Evolutionary conservation across 30 jellyfish, hydroid and myxozoan genomes (phyloP).

Genomic region (Catostylus mosaicus): DNA sequence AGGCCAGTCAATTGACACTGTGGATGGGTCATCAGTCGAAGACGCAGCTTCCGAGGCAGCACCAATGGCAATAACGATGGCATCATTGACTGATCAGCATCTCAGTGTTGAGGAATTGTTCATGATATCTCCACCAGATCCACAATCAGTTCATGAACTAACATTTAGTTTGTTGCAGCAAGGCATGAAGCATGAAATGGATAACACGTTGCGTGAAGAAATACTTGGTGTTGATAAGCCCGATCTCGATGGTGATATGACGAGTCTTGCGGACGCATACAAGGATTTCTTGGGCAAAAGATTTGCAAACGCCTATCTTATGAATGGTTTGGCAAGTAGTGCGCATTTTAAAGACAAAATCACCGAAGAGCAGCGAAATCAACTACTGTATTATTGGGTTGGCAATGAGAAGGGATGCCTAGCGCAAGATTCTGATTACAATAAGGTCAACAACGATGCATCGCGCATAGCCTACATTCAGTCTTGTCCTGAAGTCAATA

Average conservation of each 20-base stretch:
- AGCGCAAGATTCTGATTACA: slow-evolving; percentile 33
- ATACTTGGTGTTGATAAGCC: slow-evolving; percentile 56
- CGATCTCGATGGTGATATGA: slow-evolving; percentile 45
- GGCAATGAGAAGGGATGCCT: slow-evolving; percentile 51
- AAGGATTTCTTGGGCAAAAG: slow-evolving; percentile 26
- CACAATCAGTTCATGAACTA: slow-evolving; percentile 39
- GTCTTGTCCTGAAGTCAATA: slow-evolving; percentile 42
- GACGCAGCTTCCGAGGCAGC: background rate
- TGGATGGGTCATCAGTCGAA: slow-evolving; percentile 8
- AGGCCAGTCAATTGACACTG: slow-evolving; percentile 20
- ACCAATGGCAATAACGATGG: slow-evolving; percentile 44
- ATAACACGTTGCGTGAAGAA: slow-evolving; percentile 19
- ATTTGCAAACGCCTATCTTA: slow-evolving; percentile 51
- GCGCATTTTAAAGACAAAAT: slow-evolving; percentile 39
- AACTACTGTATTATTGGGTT: slow-evolving; percentile 32
- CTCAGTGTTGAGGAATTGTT: slow-evolving; percentile 49
- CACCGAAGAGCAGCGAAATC: slow-evolving; percentile 51
- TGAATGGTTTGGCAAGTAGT: slow-evolving; percentile 58
- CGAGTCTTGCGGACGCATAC: slow-evolving; percentile 30
- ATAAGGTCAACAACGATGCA: slow-evolving; percentile 46
- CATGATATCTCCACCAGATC: slow-evolving; percentile 62
- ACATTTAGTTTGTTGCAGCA: slow-evolving; percentile 55
- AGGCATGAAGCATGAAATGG: slow-evolving; percentile 70
- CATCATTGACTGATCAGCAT: slow-evolving; percentile 7
- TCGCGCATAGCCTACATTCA: slow-evolving; percentile 60